Conservation (phyloP, 2,113 vertebrate genomes). For the Brienomyrus longianalis region DNA sequence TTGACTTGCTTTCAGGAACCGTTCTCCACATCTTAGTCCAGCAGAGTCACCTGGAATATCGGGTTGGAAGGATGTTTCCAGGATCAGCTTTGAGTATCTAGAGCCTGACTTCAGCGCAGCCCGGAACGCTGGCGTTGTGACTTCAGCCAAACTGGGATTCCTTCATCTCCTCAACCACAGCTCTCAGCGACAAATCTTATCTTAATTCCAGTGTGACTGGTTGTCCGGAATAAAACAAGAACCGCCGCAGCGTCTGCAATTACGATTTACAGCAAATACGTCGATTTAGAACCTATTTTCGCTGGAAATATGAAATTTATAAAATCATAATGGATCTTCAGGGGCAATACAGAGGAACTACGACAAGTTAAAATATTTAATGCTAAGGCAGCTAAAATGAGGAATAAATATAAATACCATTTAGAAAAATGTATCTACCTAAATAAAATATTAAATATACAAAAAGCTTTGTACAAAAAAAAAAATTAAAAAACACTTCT, state of each 20-base stretch:
- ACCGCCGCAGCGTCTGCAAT: background rate
- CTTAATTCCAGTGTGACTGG: background rate
- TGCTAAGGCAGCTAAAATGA: constrained; percentile 6
- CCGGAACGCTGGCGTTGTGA: background rate
- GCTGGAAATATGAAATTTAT: background rate
- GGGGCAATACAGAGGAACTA: background rate
- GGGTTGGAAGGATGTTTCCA: background rate
- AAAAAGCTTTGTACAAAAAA: constrained; percentile 56
- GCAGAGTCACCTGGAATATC: background rate
- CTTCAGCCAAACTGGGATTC: background rate
- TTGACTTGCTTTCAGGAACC: background rate
- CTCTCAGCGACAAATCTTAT: background rate
- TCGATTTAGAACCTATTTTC: background rate
- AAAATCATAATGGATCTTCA: background rate
- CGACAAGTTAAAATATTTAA: background rate
- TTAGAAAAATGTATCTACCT: constrained; percentile 26
- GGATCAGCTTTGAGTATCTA: background rate
- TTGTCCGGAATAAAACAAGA: background rate
- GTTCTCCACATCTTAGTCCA: background rate
- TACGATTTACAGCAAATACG: background rate
- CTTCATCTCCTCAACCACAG: background rate
- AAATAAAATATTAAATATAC: constrained; percentile 34
- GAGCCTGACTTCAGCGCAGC: background rate
- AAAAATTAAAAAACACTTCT: constrained; percentile 55
- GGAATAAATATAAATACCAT: constrained; percentile 53